Evolutionary conservation across 2,797 vertebrate genomes (phyloP), one percentile per base, ranked within the genome.

Genomic region (Valencia hispanica): DNA sequence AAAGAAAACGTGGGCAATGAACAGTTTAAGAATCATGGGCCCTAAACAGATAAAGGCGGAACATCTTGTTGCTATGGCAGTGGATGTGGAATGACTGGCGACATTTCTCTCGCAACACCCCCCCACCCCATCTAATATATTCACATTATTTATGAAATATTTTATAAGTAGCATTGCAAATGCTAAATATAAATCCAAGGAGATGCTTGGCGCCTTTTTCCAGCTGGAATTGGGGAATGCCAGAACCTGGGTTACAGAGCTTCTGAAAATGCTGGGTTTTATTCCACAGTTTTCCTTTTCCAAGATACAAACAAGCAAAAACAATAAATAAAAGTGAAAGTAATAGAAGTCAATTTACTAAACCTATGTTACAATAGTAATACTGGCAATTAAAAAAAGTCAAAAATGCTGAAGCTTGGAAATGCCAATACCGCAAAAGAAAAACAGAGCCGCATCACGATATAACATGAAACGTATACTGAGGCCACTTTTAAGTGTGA

Each of bases 81-180:
- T 94, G 94, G 91, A 91, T 94, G 92, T 91, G 90, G 93, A 95
- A 94, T 92, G 93, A 93, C 94, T 93, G 92, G 90, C 91, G 91
- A 95, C 91, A 92, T 88, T 89, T 87, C 86, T 92, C 91, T n/a
- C n/a, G n/a, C n/a, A n/a, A n/a, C n/a, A 86, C 83, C 83, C 88
- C 22, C 43, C 10, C 20, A 32, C 68, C 68, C 87, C 76, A 70
- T 94, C 90, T 93, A 94, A 95, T 94, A 93, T 94, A 95, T 95
- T 95, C 94, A 94, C 93, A 94, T 94, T 94, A 95, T 95, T 96
- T 95, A 93, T 96, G 90, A 95, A 94, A 95, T 95, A 95, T 95
- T 95, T 94, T 91, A 94, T 94, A 94, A 94, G 94, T 94, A 94
- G 94, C 94, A 95, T 94, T 89, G 94, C 93, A 94, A 95, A 94